Conservation (phyloP, 2,888 invertebrate species). For the Epinotia brunnichana region DNA sequence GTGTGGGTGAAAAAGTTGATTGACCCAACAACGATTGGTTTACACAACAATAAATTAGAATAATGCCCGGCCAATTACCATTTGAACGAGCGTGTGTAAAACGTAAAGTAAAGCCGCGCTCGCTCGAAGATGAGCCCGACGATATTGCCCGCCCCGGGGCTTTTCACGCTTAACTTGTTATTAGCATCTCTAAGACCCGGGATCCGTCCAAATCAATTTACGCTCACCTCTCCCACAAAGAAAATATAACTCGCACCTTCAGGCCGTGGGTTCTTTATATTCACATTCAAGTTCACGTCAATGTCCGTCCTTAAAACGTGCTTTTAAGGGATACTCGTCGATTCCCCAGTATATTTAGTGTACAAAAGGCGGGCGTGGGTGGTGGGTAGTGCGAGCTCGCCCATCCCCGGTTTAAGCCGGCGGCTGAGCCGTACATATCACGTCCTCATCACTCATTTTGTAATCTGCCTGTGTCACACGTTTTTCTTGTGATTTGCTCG, state of each 20-base stretch:
- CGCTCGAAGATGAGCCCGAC: constrained; percentile 51
- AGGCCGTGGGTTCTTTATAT: constrained; percentile 50
- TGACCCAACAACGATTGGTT: constrained; percentile 21
- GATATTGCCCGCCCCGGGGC: constrained; percentile 51
- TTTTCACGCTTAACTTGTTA: constrained; percentile 56
- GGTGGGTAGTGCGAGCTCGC: not conserved
- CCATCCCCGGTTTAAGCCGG: not conserved
- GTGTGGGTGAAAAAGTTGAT: too few species aligned
- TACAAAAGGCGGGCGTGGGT: constrained; percentile 21
- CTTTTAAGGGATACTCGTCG: constrained; percentile 46
- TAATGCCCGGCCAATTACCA: constrained; percentile 23
- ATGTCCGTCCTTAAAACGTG: constrained; percentile 48
- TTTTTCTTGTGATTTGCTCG: constrained; percentile 49
- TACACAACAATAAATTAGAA: constrained; percentile 32
- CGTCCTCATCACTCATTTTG: constrained; percentile 55
- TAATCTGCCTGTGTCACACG: constrained; percentile 54
- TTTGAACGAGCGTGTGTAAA: constrained; percentile 18
- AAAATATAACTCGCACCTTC: constrained; percentile 55
- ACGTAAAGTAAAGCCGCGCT: constrained; percentile 44
- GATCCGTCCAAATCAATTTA: constrained; percentile 66
- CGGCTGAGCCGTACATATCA: constrained; percentile 50
- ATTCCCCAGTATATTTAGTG: constrained; percentile 32
- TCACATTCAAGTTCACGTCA: constrained; percentile 48
- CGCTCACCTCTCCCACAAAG: constrained; percentile 58
- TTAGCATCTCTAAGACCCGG: constrained; percentile 56